Base-by-base conservation (phyloP, 2,797 vertebrate species). In the Danionella dracula region DNA sequence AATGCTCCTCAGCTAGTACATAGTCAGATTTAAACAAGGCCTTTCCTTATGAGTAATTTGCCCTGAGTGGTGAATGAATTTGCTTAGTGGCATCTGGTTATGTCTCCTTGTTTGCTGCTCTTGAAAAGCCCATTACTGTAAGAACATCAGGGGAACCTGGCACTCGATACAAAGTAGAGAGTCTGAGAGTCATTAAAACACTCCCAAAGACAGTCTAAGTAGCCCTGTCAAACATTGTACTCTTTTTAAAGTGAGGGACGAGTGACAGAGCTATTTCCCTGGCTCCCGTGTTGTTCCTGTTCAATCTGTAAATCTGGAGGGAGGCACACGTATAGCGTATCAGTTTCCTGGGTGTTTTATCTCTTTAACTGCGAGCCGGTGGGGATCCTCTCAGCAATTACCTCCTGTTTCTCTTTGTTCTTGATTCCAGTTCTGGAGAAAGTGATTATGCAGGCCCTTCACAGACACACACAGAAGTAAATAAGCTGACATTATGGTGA, bases 401-500 rank as follows among this genome's bases (percentile, higher is more conserved):
- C 42, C 54, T 41, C 74, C 56, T 50, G 17, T 23, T 23, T 50
- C 56, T 44, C 68, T 79, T 74, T 70, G 71, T 79, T 77, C 64
- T 71, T 66, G 34, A 49, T 75, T 54, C 48, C 42, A 7, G 13
- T 51, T 55, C 50, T 58, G 34, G 41, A 38, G 70, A 66, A 56
- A 68, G 17, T 83, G 84, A 85, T 84, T 83, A 86, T 80, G 29
- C 75, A 27, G 78, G 77, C 61, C 78, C 76, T 73, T 67, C 53
- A 68, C 78, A 77, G 59, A 82, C 81, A 83, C 79, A 80, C 63
- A 82, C 81, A 84, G 79, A 81, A 78, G 81, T 83, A 82, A 83
- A 83, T 77, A 80, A 83, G 79, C 54, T 58, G 42, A 51, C 70
- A 70, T 72, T 78, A 68, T 66, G 66, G 72, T 83, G 84, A 86